Evolutionary conservation across 2,113 vertebrate species (phyloP).

Genomic region (Chionodraco myersi): DNA sequence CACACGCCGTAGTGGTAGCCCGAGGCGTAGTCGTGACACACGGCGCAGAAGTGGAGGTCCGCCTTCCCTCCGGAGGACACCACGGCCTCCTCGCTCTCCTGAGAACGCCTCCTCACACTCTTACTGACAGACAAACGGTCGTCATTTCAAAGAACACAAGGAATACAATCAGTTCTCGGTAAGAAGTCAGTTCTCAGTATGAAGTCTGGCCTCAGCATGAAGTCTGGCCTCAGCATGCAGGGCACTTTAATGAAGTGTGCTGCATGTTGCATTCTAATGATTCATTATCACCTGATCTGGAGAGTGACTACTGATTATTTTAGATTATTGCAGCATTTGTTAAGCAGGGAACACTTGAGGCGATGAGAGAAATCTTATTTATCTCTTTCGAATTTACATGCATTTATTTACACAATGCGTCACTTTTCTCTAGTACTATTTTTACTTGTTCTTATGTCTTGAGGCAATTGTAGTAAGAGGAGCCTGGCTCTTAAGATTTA

Average conservation of each 20-base stretch:
- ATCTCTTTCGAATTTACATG: too few relatives aligned
- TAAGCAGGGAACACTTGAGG: neutral
- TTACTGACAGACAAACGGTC: constrained; percentile 73
- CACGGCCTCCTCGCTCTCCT: constrained; percentile 77
- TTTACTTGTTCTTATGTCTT: too few relatives aligned
- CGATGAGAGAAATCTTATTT: neutral
- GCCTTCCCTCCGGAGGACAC: constrained; percentile 85
- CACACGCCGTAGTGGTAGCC: constrained; percentile 99
- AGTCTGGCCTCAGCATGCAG: neutral
- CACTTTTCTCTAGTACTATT: too few relatives aligned
- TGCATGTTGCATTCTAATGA: neutral
- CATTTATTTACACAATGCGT: too few relatives aligned
- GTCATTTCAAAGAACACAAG: neutral
- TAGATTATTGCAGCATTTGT: neutral
- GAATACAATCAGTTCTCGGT: neutral
- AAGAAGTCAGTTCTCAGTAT: too few relatives aligned
- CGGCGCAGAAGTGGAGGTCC: constrained; percentile 93
- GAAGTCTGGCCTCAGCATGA: too few relatives aligned
- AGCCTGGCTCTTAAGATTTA: too few relatives aligned
- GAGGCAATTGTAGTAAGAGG: too few relatives aligned
- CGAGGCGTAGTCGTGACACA: constrained; percentile 97
- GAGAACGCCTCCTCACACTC: constrained; percentile 82
- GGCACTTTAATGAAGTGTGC: neutral
- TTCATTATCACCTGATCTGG: neutral
- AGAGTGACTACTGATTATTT: neutral